phyloP scores from a whole-genome alignment of 2,797 vertebrate genomes.

The Diglossa cyanea region DNA sequence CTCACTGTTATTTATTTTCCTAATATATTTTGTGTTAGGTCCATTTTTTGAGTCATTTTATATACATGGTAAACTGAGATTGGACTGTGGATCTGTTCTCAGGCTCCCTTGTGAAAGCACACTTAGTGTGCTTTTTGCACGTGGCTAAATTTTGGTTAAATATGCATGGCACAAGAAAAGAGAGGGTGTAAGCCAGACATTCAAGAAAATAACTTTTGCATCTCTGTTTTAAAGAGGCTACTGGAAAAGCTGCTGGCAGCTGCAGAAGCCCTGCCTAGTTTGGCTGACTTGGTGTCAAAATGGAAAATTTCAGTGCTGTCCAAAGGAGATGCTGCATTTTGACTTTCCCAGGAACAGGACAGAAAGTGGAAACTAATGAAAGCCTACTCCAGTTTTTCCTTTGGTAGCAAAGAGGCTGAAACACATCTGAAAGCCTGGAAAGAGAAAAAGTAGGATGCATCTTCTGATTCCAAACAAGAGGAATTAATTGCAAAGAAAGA shows the following conservation, averaged over 20 bases:
- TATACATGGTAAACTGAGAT: background rate
- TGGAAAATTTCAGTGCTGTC: background rate
- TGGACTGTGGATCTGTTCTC: background rate
- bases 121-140: background rate
- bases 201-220: background rate
- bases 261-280: background rate
- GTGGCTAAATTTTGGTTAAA: background rate
- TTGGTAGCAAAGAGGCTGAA: background rate
- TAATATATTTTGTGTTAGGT: background rate
- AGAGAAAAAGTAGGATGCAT: background rate
- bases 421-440: background rate
- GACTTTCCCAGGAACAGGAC: background rate
- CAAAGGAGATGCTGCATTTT: background rate
- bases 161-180: background rate
- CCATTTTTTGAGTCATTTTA: background rate
- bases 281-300: background rate
- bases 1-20: background rate
- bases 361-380: background rate
- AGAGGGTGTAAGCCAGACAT: background rate
- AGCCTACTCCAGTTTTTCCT: background rate
- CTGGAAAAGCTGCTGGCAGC: conserved; percentile 8
- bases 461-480: background rate
- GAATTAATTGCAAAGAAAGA: background rate
- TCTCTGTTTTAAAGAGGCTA: background rate
- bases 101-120: background rate